Conservation (phyloP, 2,113 vertebrate species). For the Pitta sordida region DNA sequence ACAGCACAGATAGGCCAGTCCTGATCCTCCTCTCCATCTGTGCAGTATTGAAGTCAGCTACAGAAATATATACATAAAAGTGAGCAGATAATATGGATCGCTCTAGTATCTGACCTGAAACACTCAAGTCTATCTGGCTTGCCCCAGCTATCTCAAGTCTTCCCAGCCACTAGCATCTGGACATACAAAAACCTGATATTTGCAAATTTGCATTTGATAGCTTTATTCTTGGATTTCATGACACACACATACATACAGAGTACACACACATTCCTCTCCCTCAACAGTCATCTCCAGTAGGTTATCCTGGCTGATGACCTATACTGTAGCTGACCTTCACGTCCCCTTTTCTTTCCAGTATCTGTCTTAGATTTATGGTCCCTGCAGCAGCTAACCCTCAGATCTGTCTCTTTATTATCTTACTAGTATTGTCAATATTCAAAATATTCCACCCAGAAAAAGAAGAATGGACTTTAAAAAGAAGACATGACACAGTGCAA, state of each 20-base stretch:
- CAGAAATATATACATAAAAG: not conserved
- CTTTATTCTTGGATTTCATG: not conserved
- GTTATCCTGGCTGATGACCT: not conserved
- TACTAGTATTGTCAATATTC: rapidly evolving
- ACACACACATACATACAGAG: rapidly evolving
- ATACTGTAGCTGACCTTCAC: not conserved
- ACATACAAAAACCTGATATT: not conserved
- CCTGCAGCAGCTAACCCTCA: not conserved
- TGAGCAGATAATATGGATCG: not conserved
- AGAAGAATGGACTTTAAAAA: not conserved
- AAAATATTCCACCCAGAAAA: not conserved
- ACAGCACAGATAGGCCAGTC: not conserved
- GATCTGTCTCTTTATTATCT: not conserved
- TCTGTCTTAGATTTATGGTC: not conserved
- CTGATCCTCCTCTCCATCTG: not conserved
- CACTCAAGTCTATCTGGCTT: not conserved
- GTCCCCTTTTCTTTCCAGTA: not conserved
- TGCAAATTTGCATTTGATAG: not conserved
- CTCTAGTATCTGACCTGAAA: not conserved
- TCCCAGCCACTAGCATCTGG: not conserved
- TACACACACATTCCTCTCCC: not conserved
- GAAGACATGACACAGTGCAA: not conserved
- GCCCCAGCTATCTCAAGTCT: not conserved
- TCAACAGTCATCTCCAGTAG: not conserved
- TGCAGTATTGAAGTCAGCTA: not conserved